phyloP scores from a whole-genome alignment of 2,888 invertebrate genomes.

The Liopterus haemorrhoidalis region DNA sequence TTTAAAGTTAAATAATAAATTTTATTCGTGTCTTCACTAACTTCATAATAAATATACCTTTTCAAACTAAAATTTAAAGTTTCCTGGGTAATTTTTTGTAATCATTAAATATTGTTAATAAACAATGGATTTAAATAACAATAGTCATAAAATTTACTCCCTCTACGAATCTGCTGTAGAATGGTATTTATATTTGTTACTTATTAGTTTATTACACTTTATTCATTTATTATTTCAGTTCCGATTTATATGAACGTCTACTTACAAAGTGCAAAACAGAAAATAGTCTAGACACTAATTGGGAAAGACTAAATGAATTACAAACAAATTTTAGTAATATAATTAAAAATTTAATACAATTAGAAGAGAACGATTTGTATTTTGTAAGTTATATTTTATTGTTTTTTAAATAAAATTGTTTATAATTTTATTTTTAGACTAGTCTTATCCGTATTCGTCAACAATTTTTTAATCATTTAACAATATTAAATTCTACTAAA shows the following conservation, averaged over 20 bases:
- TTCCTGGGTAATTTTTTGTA: no score
- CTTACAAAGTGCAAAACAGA: conserved; percentile 2
- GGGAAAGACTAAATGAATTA: background rate
- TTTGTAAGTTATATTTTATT: conserved; percentile 12
- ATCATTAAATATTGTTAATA: no score
- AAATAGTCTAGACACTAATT: conserved; percentile 5
- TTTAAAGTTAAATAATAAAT: no score
- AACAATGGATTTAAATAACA: conserved; percentile 6
- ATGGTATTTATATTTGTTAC: conserved; percentile 3
- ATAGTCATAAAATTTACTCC: no score
- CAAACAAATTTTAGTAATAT: conserved; percentile 6
- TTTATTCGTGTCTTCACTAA: no score
- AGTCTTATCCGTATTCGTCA: conserved; percentile 2
- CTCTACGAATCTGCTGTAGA: no score
- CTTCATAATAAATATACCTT: no score
- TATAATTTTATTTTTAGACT: conserved; percentile 2
- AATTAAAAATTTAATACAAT: background rate
- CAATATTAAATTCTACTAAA: background rate
- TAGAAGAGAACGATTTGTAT: conserved; percentile 2
- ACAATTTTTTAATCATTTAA: conserved; percentile 8
- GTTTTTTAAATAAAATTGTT: background rate
- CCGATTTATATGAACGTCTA: conserved; percentile 12
- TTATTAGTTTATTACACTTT: no score
- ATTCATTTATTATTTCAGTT: conserved; percentile 5
- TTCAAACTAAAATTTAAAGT: no score